Evolutionary conservation across 2,888 invertebrate genomes (phyloP).

Genomic region (Melolontha melolontha): DNA sequence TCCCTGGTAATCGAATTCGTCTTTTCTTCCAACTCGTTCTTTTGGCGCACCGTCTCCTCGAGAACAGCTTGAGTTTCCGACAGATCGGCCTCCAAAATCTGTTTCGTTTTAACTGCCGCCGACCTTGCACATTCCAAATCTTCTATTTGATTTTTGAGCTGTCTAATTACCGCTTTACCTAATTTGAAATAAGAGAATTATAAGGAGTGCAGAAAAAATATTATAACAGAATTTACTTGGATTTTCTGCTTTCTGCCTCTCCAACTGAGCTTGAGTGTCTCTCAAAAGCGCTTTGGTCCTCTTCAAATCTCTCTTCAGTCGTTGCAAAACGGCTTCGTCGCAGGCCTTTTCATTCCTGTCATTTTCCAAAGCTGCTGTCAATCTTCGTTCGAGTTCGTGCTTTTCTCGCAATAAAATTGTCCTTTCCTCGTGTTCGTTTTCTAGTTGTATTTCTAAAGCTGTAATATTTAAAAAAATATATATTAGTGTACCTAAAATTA

Average conservation of each 20-base stretch:
- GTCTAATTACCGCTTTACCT: conserved; percentile 65
- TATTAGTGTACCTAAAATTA: not conserved
- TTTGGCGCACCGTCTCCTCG: conserved; percentile 82
- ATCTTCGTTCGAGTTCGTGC: conserved; percentile 89
- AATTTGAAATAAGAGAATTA: conserved; percentile 8
- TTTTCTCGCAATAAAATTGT: conserved; percentile 88
- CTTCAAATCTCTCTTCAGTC: conserved; percentile 87
- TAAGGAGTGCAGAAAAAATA: not conserved
- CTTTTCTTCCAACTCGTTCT: conserved; percentile 84
- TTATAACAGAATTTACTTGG: conserved; percentile 67
- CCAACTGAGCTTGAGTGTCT: conserved; percentile 93
- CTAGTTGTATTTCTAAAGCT: conserved; percentile 91
- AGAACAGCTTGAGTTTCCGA: conserved; percentile 84
- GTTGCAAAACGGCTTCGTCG: conserved; percentile 78
- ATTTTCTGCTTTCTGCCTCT: conserved; percentile 88
- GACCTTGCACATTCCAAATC: conserved; percentile 89
- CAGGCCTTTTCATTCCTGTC: conserved; percentile 79
- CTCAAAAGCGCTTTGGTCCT: conserved; percentile 89
- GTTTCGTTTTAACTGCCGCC: conserved; percentile 87
- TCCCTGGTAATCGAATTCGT: conserved; percentile 80
- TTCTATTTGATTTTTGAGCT: conserved; percentile 78
- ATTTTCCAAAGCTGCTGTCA: conserved; percentile 82
- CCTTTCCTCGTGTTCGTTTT: conserved; percentile 93
- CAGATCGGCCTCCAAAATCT: conserved; percentile 88
- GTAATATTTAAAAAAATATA: conserved; percentile 53